phyloP scores from a whole-genome alignment of 2,797 vertebrate species.

The Notamacropus eugenii region DNA sequence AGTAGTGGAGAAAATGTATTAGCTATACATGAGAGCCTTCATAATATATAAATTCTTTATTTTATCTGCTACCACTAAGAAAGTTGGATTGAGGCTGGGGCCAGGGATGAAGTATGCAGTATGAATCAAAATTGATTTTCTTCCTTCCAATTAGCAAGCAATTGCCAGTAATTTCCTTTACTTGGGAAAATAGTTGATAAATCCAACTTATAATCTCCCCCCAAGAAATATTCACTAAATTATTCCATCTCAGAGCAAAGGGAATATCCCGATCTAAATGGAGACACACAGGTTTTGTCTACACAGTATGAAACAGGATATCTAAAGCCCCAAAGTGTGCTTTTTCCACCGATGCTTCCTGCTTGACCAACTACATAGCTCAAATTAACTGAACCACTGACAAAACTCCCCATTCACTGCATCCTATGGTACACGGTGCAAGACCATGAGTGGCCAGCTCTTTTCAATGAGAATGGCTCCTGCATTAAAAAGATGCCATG shows the following conservation, averaged over 20 bases:
- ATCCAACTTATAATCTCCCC: constrained; percentile 75
- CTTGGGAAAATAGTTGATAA: constrained; percentile 80
- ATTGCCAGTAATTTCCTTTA: constrained; percentile 81
- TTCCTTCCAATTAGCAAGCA: constrained; percentile 81
- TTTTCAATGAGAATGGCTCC: constrained; percentile 75
- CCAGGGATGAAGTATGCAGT: not conserved
- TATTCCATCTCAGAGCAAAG: constrained; percentile 74
- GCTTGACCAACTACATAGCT: constrained; percentile 40
- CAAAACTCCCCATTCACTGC: constrained; percentile 10
- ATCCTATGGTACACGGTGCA: not conserved
- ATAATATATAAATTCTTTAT: constrained; percentile 71
- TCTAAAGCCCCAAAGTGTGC: constrained; percentile 1
- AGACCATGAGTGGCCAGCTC: constrained; percentile 38
- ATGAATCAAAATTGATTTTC: constrained; percentile 69
- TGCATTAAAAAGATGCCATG: constrained; percentile 62
- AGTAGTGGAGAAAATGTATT: constrained; percentile 70
- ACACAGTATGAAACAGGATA: not conserved
- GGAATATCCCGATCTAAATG: constrained; percentile 76
- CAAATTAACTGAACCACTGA: constrained; percentile 1
- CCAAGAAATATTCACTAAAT: constrained; percentile 69
- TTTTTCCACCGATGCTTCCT: constrained; percentile 5
- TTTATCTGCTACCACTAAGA: constrained; percentile 76
- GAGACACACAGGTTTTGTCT: constrained; percentile 10
- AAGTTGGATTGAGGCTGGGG: constrained; percentile 63
- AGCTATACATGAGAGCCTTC: constrained; percentile 47